These are phyloP conservation scores for Rostratula benghalensis DNA, from an alignment of 2,113 vertebrate species.

Conservation along the genomic window DNA sequence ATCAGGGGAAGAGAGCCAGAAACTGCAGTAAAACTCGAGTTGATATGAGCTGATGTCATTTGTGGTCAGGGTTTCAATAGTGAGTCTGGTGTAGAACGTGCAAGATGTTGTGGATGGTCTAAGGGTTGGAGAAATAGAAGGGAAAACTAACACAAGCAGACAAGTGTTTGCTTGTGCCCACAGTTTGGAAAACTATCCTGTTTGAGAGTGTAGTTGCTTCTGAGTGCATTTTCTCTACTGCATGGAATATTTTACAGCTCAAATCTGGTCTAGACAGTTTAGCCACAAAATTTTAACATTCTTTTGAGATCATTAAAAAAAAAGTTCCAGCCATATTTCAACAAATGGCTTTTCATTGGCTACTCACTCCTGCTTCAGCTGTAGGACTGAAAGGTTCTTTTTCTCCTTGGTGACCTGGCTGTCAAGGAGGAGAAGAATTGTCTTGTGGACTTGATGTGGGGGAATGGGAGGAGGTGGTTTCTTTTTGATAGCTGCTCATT, in stretches of 20 bases:
- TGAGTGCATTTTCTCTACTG: conserved; percentile 14
- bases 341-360: conserved; percentile 57
- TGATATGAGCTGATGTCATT: background rate
- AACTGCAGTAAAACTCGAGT: background rate
- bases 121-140: background rate
- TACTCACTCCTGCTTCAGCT: background rate
- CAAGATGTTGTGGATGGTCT: background rate
- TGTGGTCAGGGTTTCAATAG: background rate
- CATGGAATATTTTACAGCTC: conserved; percentile 48
- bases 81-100: background rate
- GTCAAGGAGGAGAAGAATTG: conserved; percentile 4
- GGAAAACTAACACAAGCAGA: background rate
- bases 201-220: background rate
- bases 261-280: conserved; percentile 50
- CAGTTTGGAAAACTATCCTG: background rate
- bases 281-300: conserved; percentile 53
- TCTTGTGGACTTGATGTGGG: background rate
- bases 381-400: background rate
- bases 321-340: conserved; percentile 11
- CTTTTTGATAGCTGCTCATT: background rate
- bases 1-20: background rate
- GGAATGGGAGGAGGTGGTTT: background rate
- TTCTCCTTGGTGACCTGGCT: background rate
- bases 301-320: conserved; percentile 52
- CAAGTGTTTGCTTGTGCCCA: background rate